Evolutionary conservation across 1,140 invertebrate genomes (phyloP).

Genomic region (Drosophila mauritiana): DNA sequence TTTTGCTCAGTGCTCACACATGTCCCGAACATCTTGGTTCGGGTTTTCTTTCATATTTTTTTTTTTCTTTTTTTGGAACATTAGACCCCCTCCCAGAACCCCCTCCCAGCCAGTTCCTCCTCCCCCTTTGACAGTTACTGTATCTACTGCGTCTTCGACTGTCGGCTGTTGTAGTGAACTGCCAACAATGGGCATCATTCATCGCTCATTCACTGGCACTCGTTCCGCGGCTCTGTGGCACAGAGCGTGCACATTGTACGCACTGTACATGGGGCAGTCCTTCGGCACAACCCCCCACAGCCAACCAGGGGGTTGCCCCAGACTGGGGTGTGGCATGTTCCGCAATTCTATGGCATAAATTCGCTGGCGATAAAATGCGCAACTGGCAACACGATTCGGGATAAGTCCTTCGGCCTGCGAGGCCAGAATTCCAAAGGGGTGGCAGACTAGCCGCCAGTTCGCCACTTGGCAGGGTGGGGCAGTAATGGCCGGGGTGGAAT

Average conservation of each 20-base stretch:
- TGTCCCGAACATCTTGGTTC: constrained; percentile 18
- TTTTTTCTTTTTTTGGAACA: constrained; percentile 56
- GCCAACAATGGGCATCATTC: constrained; percentile 79
- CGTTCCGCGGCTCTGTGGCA: constrained; percentile 34
- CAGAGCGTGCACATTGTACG: constrained; percentile 50
- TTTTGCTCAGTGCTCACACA: constrained; percentile 8
- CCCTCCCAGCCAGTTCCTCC: neutral
- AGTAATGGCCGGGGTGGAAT: constrained; percentile 17
- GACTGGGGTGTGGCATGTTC: constrained; percentile 66
- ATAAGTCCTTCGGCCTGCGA: constrained; percentile 39
- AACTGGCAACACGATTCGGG: constrained; percentile 47
- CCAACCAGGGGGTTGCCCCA: neutral
- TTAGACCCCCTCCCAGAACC: constrained; percentile 39
- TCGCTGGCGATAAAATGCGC: constrained; percentile 72
- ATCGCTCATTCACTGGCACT: constrained; percentile 64
- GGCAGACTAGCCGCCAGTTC: neutral
- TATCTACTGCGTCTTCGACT: constrained; percentile 65
- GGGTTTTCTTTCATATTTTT: constrained; percentile 1
- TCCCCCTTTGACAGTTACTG: constrained; percentile 34
- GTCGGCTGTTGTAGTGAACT: constrained; percentile 10
- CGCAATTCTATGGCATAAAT: constrained; percentile 67
- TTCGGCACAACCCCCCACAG: neutral
- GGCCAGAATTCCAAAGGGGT: constrained; percentile 11
- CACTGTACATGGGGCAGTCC: constrained; percentile 7
- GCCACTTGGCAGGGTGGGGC: neutral